Evolutionary conservation across 1,140 invertebrate species (phyloP).

Genomic region (Penaeus japonicus): DNA sequence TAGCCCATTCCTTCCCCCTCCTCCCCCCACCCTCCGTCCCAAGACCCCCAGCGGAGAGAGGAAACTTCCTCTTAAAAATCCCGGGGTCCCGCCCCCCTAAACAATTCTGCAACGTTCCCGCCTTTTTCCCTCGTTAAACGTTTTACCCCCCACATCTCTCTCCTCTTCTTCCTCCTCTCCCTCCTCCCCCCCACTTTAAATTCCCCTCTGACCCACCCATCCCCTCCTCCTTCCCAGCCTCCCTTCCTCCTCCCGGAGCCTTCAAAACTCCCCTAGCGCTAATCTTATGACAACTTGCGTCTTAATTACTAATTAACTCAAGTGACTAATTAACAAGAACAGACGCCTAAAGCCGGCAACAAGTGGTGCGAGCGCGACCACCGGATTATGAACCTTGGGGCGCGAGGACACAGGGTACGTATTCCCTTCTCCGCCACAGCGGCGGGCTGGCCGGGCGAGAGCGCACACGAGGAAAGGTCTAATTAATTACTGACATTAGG

Average conservation of each 20-base stretch:
- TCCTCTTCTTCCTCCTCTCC: neutral
- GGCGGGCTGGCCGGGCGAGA: constrained; percentile 1
- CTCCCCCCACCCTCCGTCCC: no score
- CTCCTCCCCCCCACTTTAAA: neutral
- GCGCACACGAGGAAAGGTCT: constrained; percentile 19
- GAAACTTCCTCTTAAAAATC: constrained; percentile 24
- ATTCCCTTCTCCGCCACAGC: neutral
- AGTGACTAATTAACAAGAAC: constrained; percentile 52
- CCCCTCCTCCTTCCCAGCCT: neutral
- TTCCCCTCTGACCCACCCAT: neutral
- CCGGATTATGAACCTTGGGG: neutral
- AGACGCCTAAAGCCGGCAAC: constrained; percentile 50
- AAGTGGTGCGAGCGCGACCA: constrained; percentile 21
- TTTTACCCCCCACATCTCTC: constrained; percentile 1
- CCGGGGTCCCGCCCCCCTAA: constrained; percentile 27
- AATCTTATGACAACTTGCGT: constrained; percentile 52
- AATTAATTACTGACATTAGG: constrained; percentile 45
- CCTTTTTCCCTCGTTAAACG: constrained; percentile 33
- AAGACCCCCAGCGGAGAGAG: no score
- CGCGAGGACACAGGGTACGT: neutral
- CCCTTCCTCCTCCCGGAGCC: constrained; percentile 8
- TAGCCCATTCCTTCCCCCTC: neutral
- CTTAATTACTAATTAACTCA: constrained; percentile 54
- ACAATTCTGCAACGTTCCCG: constrained; percentile 27
- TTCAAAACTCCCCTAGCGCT: constrained; percentile 50